Base-by-base conservation (phyloP, 2,888 invertebrate species). In the Zaprionus lineosus region DNA sequence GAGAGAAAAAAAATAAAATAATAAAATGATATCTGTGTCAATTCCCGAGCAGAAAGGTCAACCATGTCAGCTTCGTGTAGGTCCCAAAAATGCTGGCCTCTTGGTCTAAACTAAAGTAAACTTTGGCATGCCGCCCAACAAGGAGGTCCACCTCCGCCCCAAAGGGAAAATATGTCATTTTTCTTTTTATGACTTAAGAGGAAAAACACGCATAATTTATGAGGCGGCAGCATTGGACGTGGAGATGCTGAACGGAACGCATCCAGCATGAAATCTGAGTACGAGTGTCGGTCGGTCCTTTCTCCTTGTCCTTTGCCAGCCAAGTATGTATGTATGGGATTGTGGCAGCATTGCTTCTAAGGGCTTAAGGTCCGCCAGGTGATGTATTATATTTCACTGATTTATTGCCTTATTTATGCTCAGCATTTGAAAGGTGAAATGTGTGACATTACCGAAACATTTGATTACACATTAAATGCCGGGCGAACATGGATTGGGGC, bases 351-450 rank as follows among this genome's bases (percentile, higher is more conserved):
- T 14, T 8, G 29, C 24, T 24, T 55, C 39, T 24, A 37, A 24
- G 16, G 15, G 11, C 18, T 28, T n/a, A 3, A 15, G 28, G 28
- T 29, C 40, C 16, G 19, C 53, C 73, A 81, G 81, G 64, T 79
- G 86, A 84, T 74, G 74, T 85, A 83, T 85, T 81, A 65, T 81
- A 56, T 81, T 84, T 71, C 57, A 44, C 78, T 81, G 81, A 81
- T 81, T 81, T 81, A 81, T 81, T 64, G 71, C 84, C 53, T 61
- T 84, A 68, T 81, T 86, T 84, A 71, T 68, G 68, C 46, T 43
- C 52, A 51, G 59, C 79, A 61, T 68, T 72, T 55, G 55, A 48
- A 41, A 34, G 53, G 50, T 46, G 59, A 62, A 52, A 50, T 62
- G 55, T 55, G 79, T 44, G 46, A 51, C 71, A 77, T 24, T 29